Evolutionary conservation across 2,888 invertebrate genomes (phyloP).

Genomic region (Plagiodera versicolora): DNA sequence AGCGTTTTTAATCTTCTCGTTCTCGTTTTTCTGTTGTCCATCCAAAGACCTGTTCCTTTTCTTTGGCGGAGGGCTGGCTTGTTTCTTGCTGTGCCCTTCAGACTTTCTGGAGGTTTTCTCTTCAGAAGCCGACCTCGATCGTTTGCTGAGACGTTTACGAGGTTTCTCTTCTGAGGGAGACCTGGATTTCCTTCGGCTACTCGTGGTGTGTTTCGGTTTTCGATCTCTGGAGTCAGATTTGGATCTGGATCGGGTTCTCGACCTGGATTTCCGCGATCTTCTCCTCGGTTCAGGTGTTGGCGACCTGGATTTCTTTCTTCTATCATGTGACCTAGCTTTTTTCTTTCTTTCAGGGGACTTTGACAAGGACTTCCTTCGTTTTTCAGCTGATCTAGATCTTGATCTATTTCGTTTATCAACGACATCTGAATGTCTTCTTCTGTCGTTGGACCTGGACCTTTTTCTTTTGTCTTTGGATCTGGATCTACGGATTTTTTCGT

Average conservation of each 20-base stretch:
- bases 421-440: background rate
- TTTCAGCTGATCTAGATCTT: slow-evolving; percentile 34
- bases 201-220: slow-evolving; percentile 7
- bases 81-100: background rate
- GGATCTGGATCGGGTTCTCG: slow-evolving; percentile 14
- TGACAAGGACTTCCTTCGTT: slow-evolving; percentile 20
- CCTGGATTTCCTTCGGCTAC: background rate
- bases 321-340: slow-evolving; percentile 23
- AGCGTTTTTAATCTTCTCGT: slow-evolving; percentile 16
- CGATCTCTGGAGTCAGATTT: slow-evolving; percentile 4
- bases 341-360: slow-evolving; percentile 33
- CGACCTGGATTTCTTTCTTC: slow-evolving; percentile 16
- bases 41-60: slow-evolving; percentile 13
- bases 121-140: slow-evolving; percentile 11
- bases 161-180: slow-evolving; percentile 13
- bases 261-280: slow-evolving; percentile 11
- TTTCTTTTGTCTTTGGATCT: slow-evolving; percentile 22
- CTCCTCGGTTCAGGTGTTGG: slow-evolving; percentile 1
- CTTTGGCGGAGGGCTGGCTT: slow-evolving; percentile 2
- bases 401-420: slow-evolving; percentile 17
- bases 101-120: background rate
- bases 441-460: slow-evolving; percentile 15
- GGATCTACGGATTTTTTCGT: slow-evolving; percentile 23
- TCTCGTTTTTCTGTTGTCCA: too few species aligned
- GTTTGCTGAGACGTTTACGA: background rate